These are phyloP conservation scores for Synanthedon formicaeformis DNA, from an alignment of 2,888 invertebrate species.

Conservation along the genomic window DNA sequence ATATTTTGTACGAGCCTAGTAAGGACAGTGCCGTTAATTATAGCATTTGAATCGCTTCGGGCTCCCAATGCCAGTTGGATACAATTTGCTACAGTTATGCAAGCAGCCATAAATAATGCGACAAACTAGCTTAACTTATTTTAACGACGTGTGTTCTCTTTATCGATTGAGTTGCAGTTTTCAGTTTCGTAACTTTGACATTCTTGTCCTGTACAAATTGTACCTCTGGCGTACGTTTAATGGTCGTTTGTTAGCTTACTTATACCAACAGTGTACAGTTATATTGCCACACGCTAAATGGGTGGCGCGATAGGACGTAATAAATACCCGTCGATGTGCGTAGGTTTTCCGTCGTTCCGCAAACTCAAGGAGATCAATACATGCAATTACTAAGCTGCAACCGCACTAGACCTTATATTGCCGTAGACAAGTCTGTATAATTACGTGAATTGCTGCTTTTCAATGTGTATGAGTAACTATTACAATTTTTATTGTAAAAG, in stretches of 20 bases:
- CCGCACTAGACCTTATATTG: slow-evolving; percentile 16
- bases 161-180: slow-evolving; percentile 8
- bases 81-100: slow-evolving; percentile 42
- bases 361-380: slow-evolving; percentile 59
- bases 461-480: neutral
- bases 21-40: slow-evolving; percentile 25
- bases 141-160: slow-evolving; percentile 4
- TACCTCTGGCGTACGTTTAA: slow-evolving; percentile 24
- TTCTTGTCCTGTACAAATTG: slow-evolving; percentile 13
- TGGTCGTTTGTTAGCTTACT: neutral
- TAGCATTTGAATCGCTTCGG: slow-evolving; percentile 28
- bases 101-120: slow-evolving; percentile 21
- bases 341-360: slow-evolving; percentile 47
- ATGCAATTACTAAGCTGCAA: slow-evolving; percentile 34
- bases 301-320: slow-evolving; percentile 20
- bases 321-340: slow-evolving; percentile 26
- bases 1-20: slow-evolving; percentile 7
- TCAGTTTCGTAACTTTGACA: slow-evolving; percentile 20
- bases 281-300: slow-evolving; percentile 16
- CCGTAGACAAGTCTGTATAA: slow-evolving; percentile 13
- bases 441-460: slow-evolving; percentile 30
- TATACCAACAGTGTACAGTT: slow-evolving; percentile 3
- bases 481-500: slow-evolving; percentile 15
- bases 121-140: slow-evolving; percentile 18
- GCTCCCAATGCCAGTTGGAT: slow-evolving; percentile 30